Percentiles rank a stretch among this genome's conserved stretches.
Conservation (phyloP, 2,888 invertebrate genomes). For the Epirrhoe alternata region DNA sequence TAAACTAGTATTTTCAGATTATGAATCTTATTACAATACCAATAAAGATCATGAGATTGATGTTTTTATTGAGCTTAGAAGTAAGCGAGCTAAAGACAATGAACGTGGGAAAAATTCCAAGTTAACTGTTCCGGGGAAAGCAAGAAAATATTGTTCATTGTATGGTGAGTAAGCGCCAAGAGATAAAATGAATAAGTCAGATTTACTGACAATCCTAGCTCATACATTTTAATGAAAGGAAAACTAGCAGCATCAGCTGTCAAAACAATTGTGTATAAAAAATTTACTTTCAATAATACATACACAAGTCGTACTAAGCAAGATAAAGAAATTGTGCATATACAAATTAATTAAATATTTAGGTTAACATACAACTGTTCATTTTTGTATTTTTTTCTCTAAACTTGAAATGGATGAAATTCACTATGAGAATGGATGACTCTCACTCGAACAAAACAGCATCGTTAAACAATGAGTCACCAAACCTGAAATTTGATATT, state of each 20-base stretch:
- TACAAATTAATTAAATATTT: too few species aligned
- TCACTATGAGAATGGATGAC: too few species aligned
- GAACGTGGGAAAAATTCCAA: constrained; percentile 73
- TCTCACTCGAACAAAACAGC: background rate
- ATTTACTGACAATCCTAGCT: background rate
- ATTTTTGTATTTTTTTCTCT: too few species aligned
- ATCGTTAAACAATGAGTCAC: constrained; percentile 19
- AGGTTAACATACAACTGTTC: too few species aligned
- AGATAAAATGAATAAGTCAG: constrained; percentile 30
- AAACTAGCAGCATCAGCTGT: too few species aligned
- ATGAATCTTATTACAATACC: constrained; percentile 4
- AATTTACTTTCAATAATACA: too few species aligned
- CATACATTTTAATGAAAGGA: too few species aligned
- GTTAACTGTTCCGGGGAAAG: constrained; percentile 69
- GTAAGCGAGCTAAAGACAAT: constrained; percentile 57
- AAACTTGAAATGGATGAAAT: background rate
- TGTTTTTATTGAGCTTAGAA: constrained; percentile 28
- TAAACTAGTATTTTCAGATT: background rate
- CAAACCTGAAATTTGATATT: constrained; percentile 31
- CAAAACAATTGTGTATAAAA: too few species aligned
- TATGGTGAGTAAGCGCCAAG: constrained; percentile 47
- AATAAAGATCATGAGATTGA: constrained; percentile 23
- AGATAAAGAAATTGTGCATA: too few species aligned
- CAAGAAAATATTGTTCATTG: constrained; percentile 59
- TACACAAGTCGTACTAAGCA: too few species aligned